Evolutionary conservation across 2,797 vertebrate species (phyloP).

Genomic region (Cryptoblepharus egeriae): DNA sequence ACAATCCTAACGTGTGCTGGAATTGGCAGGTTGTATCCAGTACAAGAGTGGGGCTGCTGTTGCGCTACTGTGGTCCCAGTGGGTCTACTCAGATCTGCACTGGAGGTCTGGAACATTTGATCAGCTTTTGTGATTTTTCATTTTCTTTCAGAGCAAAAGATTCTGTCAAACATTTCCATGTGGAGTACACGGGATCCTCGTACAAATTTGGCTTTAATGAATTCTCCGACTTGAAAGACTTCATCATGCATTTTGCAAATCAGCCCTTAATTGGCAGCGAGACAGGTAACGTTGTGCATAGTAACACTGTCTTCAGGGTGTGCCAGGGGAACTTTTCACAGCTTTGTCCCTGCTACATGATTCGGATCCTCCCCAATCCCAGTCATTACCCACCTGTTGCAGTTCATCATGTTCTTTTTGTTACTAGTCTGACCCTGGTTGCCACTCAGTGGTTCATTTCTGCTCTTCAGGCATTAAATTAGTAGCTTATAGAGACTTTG

Average conservation of each 20-base stretch:
- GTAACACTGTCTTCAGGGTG: slow-evolving; percentile 10
- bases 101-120: too few relatives aligned
- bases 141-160: slow-evolving; percentile 87
- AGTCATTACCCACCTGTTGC: background rate
- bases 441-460: background rate
- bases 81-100: too few relatives aligned
- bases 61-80: too few relatives aligned
- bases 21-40: too few relatives aligned
- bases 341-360: background rate
- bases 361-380: background rate
- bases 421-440: background rate
- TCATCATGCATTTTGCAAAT: slow-evolving; percentile 93
- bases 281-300: slow-evolving; percentile 81
- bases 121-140: background rate
- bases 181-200: slow-evolving; percentile 79
- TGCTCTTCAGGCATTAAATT: background rate
- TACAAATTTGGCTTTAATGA: slow-evolving; percentile 93
- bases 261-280: slow-evolving; percentile 95
- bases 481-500: background rate
- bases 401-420: background rate
- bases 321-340: background rate
- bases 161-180: slow-evolving; percentile 95
- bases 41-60: too few relatives aligned
- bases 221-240: slow-evolving; percentile 86
- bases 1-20: too few relatives aligned